Evolutionary conservation across 2,888 invertebrate genomes (phyloP).

Genomic region (Drosophila setosimentum): DNA sequence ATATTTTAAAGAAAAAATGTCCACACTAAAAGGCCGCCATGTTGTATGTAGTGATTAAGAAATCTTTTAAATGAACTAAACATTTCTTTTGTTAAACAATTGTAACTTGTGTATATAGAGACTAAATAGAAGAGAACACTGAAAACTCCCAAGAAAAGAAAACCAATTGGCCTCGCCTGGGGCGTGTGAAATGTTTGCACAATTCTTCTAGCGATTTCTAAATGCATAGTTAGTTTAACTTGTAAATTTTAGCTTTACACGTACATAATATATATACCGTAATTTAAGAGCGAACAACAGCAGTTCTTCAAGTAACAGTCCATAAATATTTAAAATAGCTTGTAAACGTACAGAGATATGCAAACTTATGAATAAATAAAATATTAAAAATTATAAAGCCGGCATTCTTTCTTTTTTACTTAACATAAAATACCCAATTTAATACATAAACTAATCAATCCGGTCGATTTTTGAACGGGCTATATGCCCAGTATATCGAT

Average conservation of each 20-base stretch:
- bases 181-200: constrained; percentile 50
- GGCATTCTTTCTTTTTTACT: neutral
- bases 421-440: neutral
- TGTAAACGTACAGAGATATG: constrained; percentile 69
- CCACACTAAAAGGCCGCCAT: constrained; percentile 60
- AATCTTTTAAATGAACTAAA: constrained; percentile 46
- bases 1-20: constrained; percentile 9
- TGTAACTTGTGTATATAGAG: constrained; percentile 70
- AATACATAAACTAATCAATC: neutral
- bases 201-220: constrained; percentile 62
- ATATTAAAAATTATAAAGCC: constrained; percentile 41
- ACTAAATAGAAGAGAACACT: constrained; percentile 54
- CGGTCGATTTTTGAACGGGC: no score
- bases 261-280: constrained; percentile 49
- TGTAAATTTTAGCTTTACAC: constrained; percentile 83
- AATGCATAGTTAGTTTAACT: constrained; percentile 76
- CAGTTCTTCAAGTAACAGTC: constrained; percentile 73
- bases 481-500: neutral
- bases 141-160: constrained; percentile 36
- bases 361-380: constrained; percentile 68
- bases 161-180: constrained; percentile 56
- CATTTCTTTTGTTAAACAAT: constrained; percentile 65
- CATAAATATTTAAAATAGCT: constrained; percentile 77
- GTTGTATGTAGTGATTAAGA: constrained; percentile 74
- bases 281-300: constrained; percentile 52